Conservation (phyloP, 2,888 invertebrate species). For the Anaspis maculata region DNA sequence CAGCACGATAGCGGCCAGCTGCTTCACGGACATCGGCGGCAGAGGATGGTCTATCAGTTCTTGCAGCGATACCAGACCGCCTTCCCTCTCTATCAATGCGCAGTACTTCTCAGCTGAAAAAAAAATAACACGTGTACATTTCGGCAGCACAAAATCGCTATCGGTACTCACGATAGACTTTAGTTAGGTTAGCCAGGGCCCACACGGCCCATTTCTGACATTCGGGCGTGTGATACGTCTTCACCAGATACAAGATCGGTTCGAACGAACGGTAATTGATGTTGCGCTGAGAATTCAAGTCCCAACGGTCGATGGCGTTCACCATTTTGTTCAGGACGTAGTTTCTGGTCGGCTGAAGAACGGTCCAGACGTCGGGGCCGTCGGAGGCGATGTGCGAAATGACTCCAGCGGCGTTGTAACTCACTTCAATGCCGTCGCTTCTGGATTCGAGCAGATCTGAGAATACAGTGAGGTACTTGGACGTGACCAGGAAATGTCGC, state of each 20-base stretch:
- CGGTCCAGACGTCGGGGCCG: slow-evolving; percentile 73
- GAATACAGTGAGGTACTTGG: slow-evolving; percentile 78
- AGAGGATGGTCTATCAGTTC: slow-evolving; percentile 54
- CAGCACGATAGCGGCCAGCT: slow-evolving; percentile 59
- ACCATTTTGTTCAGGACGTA: slow-evolving; percentile 70
- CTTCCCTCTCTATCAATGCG: slow-evolving; percentile 74
- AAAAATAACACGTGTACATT: too few species aligned
- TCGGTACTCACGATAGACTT: slow-evolving; percentile 72
- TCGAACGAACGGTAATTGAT: slow-evolving; percentile 96
- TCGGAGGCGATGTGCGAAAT: slow-evolving; percentile 93
- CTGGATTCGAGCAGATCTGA: slow-evolving; percentile 74
- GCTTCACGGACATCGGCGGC: slow-evolving; percentile 59
- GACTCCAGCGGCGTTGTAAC: slow-evolving; percentile 94
- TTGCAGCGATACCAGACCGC: slow-evolving; percentile 67
- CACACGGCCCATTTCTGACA: slow-evolving; percentile 97
- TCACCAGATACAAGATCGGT: slow-evolving; percentile 80
- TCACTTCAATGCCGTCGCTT: slow-evolving; percentile 90
- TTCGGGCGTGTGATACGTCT: slow-evolving; percentile 77
- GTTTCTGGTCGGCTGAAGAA: slow-evolving; percentile 60
- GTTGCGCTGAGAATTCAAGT: slow-evolving; percentile 76
- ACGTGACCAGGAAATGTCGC: slow-evolving; percentile 74
- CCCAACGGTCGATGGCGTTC: slow-evolving; percentile 80
- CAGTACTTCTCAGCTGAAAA: slow-evolving; percentile 87
- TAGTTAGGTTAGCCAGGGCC: slow-evolving; percentile 94
- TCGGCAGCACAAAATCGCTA: too few species aligned